Conservation (phyloP, 2,113 vertebrate genomes). For the Rynchops niger region DNA sequence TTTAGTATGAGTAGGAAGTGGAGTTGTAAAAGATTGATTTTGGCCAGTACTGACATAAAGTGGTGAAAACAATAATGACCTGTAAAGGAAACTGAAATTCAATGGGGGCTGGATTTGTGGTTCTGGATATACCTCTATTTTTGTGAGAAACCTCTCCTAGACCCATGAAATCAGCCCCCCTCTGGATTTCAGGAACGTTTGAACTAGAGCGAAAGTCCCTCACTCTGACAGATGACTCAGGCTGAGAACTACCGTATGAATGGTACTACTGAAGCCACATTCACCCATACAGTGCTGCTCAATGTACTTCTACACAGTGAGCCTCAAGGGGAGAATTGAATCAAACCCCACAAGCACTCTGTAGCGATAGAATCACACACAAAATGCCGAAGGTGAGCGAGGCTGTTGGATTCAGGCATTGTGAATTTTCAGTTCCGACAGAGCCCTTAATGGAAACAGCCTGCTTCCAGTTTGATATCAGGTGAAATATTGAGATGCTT, state of each 20-base stretch:
- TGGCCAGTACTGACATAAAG: neutral
- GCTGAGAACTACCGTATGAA: neutral
- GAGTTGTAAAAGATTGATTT: slow-evolving; percentile 54
- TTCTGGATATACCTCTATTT: slow-evolving; percentile 14
- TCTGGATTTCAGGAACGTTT: neutral
- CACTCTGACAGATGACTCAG: neutral
- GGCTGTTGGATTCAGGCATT: neutral
- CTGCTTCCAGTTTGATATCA: neutral
- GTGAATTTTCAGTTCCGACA: neutral
- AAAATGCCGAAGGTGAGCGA: neutral
- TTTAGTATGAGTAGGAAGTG: slow-evolving; percentile 32
- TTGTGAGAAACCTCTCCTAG: slow-evolving; percentile 19
- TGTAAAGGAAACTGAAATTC: slow-evolving; percentile 31
- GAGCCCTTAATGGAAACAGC: neutral
- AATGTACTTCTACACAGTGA: neutral
- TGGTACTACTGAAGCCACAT: neutral
- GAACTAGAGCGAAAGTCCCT: neutral
- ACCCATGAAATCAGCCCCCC: neutral
- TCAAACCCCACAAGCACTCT: neutral
- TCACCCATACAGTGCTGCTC: neutral
- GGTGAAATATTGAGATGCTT: neutral
- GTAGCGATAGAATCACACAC: neutral
- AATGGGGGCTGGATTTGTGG: neutral
- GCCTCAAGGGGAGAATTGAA: neutral
- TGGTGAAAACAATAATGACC: slow-evolving; percentile 40